Conservation (phyloP, 2,113 vertebrate genomes). For the Neolamprologus fasciatus region DNA sequence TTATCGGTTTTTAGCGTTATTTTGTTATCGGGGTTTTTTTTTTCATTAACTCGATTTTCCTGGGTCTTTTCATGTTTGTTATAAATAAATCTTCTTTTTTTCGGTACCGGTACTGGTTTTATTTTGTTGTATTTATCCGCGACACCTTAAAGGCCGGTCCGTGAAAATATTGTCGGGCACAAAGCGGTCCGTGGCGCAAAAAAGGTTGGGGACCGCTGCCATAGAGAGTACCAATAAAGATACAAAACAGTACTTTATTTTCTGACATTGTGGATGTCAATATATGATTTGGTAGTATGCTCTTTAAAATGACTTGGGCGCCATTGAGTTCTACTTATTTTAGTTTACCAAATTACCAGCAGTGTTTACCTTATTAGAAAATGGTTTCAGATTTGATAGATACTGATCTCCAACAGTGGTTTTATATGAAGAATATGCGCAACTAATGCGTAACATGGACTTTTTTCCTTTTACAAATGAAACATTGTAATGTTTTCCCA, state of each 20-base stretch:
- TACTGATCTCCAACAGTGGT: not conserved
- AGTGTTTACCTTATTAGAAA: not conserved
- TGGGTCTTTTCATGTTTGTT: fast-evolving
- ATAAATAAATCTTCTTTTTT: no score
- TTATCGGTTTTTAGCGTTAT: fast-evolving
- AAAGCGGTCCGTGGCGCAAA: no score
- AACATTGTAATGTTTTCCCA: not conserved
- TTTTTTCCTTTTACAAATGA: not conserved
- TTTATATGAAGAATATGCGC: not conserved
- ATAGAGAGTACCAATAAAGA: not conserved
- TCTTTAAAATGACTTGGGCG: not conserved
- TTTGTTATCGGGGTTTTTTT: fast-evolving
- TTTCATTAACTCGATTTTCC: fast-evolving
- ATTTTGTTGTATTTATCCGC: no score
- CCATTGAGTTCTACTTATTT: not conserved
- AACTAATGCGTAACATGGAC: not conserved
- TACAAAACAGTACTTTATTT: not conserved
- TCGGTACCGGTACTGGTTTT: fast-evolving
- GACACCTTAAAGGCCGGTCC: no score
- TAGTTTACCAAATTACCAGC: not conserved
- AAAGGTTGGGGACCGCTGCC: not conserved
- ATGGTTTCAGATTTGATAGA: not conserved
- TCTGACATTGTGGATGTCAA: not conserved
- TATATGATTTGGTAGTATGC: not conserved
- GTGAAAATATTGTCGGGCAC: no score